A percentile compares a stretch with the other conserved stretches of the same genome.
These are phyloP conservation scores for Nymphalis polychloros DNA, from an alignment of 2,888 invertebrate species.

Conservation along the genomic window DNA sequence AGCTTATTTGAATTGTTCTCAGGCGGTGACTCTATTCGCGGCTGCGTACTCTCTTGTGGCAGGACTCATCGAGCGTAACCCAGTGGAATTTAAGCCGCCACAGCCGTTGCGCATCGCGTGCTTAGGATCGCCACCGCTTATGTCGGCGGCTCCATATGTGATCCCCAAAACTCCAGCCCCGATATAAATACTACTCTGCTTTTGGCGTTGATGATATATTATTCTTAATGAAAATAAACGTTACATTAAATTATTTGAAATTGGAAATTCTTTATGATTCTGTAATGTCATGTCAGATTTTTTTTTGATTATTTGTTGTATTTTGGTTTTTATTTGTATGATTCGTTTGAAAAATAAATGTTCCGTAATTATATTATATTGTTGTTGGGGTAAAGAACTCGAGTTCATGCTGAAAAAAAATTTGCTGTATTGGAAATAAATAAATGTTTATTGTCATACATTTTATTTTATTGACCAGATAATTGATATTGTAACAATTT, in stretches of 20 bases:
- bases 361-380: background rate
- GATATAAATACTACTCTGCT: conserved; percentile 2
- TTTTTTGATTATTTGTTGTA: background rate
- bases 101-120: conserved; percentile 59
- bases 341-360: background rate
- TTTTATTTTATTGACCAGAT: conserved; percentile 39
- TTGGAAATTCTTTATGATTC: background rate
- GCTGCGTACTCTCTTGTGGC: conserved; percentile 60
- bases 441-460: conserved; percentile 40
- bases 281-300: background rate
- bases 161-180: conserved; percentile 17
- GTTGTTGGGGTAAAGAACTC: background rate
- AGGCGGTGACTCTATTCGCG: conserved; percentile 68
- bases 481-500: conserved; percentile 39
- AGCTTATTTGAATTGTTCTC: conserved; percentile 8
- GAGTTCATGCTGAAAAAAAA: conserved; percentile 16
- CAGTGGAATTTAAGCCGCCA: conserved; percentile 43
- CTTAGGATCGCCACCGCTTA: conserved; percentile 45
- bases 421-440: conserved; percentile 33
- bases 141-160: conserved; percentile 41
- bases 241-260: background rate
- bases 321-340: background rate
- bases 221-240: background rate
- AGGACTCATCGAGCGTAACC: conserved; percentile 52
- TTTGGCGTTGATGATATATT: background rate